phyloP scores from a whole-genome alignment of 2,113 vertebrate genomes.

The Larimichthys crocea region DNA sequence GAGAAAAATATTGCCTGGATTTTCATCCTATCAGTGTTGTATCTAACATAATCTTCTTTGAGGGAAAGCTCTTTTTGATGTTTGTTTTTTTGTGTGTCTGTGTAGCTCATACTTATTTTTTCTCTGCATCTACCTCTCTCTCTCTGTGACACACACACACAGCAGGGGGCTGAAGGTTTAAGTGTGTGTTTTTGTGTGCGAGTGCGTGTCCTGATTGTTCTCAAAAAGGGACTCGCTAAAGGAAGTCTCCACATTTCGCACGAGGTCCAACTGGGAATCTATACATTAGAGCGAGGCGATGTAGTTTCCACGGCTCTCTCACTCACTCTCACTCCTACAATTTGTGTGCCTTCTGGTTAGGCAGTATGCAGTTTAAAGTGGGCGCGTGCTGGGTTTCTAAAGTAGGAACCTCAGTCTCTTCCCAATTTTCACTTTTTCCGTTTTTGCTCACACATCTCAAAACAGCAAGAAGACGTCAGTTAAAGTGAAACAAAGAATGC shows the following conservation, averaged over 20 bases:
- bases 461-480: background rate
- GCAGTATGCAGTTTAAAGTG: background rate
- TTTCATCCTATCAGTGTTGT: constrained; percentile 52
- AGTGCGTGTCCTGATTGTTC: constrained; percentile 13
- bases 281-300: constrained; percentile 18
- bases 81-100: constrained; percentile 55
- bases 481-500: background rate
- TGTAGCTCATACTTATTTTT: constrained; percentile 1
- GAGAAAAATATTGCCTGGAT: constrained; percentile 52
- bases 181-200: background rate
- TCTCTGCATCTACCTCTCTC: background rate
- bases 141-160: background rate
- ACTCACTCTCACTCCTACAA: background rate
- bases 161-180: constrained; percentile 5
- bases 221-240: constrained; percentile 40
- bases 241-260: background rate
- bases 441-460: background rate
- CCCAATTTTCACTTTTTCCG: background rate
- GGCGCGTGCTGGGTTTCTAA: background rate
- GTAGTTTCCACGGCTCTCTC: background rate
- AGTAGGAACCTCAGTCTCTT: background rate
- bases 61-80: constrained; percentile 53
- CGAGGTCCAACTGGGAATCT: constrained; percentile 11
- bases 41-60: constrained; percentile 53
- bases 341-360: background rate